A percentile compares a stretch with the other conserved stretches of the same genome.
Evolutionary conservation across 30 jellyfish, hydroid and myxozoan species (phyloP).

Genomic region (Nemopilema nomurai): DNA sequence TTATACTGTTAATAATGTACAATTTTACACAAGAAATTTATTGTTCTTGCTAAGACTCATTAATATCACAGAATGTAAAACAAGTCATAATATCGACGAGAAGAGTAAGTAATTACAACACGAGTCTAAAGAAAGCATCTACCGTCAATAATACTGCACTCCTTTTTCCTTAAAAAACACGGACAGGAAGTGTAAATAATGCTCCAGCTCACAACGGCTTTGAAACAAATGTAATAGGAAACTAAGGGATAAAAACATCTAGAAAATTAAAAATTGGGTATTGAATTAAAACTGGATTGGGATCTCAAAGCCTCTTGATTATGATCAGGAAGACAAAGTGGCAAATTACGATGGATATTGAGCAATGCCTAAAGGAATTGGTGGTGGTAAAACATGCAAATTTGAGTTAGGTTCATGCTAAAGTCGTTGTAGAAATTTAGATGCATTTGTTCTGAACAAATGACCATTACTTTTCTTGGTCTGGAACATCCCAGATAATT

Average conservation of each 20-base stretch:
- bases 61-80: neutral
- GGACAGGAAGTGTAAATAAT: neutral
- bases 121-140: neutral
- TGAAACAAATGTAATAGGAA: neutral
- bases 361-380: too few species aligned
- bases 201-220: neutral
- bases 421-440: too few species aligned
- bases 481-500: too few species aligned
- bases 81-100: neutral
- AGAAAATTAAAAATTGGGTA: too few species aligned
- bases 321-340: neutral
- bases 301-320: neutral
- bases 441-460: too few species aligned
- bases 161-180: neutral
- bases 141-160: neutral
- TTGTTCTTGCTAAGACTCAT: neutral
- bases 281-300: neutral
- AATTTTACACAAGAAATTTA: neutral
- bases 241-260: neutral
- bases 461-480: too few species aligned
- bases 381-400: too few species aligned
- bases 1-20: neutral
- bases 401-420: too few species aligned
- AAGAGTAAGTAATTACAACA: neutral
- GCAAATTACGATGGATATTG: too few species aligned